Evolutionary conservation across 1,140 invertebrate species (phyloP).

Genomic region (Rhyacophila brunnea): DNA sequence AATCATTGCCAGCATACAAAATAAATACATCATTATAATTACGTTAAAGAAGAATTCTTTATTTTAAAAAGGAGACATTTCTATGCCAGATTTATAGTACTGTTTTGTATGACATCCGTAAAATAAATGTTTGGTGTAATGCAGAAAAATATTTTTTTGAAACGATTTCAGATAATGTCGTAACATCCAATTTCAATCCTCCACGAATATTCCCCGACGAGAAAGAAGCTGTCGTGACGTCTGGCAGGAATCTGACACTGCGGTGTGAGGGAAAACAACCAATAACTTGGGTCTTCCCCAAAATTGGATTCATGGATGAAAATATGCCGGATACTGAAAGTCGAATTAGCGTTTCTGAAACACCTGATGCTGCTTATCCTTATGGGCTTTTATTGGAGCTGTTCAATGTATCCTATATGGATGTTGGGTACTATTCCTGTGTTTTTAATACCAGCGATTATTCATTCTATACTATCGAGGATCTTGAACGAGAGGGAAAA

Average conservation of each 20-base stretch:
- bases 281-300: conserved; percentile 50
- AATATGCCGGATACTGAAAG: conserved; percentile 38
- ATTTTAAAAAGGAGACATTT: too few species aligned
- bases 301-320: conserved; percentile 26
- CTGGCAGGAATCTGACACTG: conserved; percentile 50
- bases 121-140: too few species aligned
- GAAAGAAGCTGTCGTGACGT: conserved; percentile 50
- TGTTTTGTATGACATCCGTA: too few species aligned
- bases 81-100: too few species aligned
- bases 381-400: conserved; percentile 47
- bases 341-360: conserved; percentile 37
- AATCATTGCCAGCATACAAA: too few species aligned
- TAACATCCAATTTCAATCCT: conserved; percentile 1
- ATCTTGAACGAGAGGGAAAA: conserved; percentile 46
- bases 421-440: conserved; percentile 65
- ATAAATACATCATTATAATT: too few species aligned
- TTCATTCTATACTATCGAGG: conserved; percentile 26
- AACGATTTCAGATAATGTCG: conserved; percentile 4
- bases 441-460: conserved; percentile 40
- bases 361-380: conserved; percentile 41
- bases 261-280: conserved; percentile 50
- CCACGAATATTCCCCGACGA: conserved; percentile 45
- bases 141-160: too few species aligned
- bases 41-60: too few species aligned
- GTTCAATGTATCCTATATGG: conserved; percentile 43